Percentiles rank a stretch among this genome's conserved stretches.
phyloP scores from a whole-genome alignment of 2,888 invertebrate genomes.

The Drosophila nr. fundita region DNA sequence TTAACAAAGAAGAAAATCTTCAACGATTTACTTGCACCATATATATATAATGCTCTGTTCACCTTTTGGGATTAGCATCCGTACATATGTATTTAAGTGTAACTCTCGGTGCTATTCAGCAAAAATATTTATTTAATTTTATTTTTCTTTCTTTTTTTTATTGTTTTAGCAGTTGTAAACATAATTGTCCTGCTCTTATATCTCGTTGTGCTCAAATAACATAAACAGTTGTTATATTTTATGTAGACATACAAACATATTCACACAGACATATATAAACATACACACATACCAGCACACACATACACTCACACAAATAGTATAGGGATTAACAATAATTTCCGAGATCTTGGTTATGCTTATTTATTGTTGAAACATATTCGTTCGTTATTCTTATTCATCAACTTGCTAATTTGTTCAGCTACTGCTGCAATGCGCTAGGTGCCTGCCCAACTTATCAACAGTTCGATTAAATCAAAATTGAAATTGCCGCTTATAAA shows the following conservation, averaged over 20 bases:
- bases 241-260: slow-evolving; percentile 25
- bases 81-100: background rate
- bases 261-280: slow-evolving; percentile 1
- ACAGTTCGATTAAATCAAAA: slow-evolving; percentile 13
- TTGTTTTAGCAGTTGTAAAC: slow-evolving; percentile 45
- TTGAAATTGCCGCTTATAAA: background rate
- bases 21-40: slow-evolving; percentile 13
- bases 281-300: background rate
- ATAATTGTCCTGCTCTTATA: slow-evolving; percentile 29
- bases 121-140: slow-evolving; percentile 13
- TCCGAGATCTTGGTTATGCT: slow-evolving; percentile 26
- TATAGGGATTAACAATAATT: slow-evolving; percentile 7
- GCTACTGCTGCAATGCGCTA: background rate
- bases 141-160: slow-evolving; percentile 14
- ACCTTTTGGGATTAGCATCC: slow-evolving; percentile 29
- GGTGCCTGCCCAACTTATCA: slow-evolving; percentile 31
- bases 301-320: slow-evolving; percentile 4
- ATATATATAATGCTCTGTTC: slow-evolving; percentile 3
- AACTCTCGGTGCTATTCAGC: slow-evolving; percentile 1
- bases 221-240: slow-evolving; percentile 5
- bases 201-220: slow-evolving; percentile 58
- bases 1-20: slow-evolving; percentile 6
- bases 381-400: background rate
- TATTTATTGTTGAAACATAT: slow-evolving; percentile 13
- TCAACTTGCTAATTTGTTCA: background rate